Evolutionary conservation across 2,888 invertebrate genomes (phyloP), one percentile per base, ranked within the genome.

Genomic region (Automeris io): DNA sequence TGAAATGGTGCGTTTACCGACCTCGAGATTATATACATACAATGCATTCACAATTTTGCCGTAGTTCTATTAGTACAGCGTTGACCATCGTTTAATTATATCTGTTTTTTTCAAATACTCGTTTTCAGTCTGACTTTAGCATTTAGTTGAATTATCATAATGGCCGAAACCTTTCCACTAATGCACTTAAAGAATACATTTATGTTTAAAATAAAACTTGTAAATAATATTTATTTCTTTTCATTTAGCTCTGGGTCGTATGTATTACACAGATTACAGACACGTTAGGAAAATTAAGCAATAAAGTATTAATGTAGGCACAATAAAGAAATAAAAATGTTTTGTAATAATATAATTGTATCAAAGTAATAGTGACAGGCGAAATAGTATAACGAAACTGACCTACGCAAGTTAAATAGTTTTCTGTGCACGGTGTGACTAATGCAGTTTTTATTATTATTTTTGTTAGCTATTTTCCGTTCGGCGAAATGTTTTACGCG

Each of bases 331-430:
- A n/a, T n/a, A n/a, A n/a, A n/a, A n/a, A n/a, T n/a, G n/a, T n/a
- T n/a, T n/a, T n/a, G n/a, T n/a, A n/a, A n/a, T n/a, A n/a, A n/a
- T n/a, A n/a, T n/a, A n/a, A n/a, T n/a, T n/a, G n/a, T n/a, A n/a
- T n/a, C n/a, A n/a, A n/a, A n/a, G n/a, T n/a, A n/a, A n/a, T n/a
- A n/a, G n/a, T n/a, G n/a, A n/a, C n/a, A n/a, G n/a, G n/a, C n/a
- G n/a, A n/a, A 21, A 13, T 24, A 21, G 18, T 37, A 36, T 41
- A 35, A 39, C 41, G 46, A 49, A 43, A 49, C 47, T 60, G 63
- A 65, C 64, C 60, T 57, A 41, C 47, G 33, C 54, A 47, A 55
- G 40, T 37, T 49, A 47, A 54, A 53, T 39, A 42, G 26, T 50
- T 53, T 49, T 49, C 54, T 46, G 12, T 11, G 13, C 22, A 37